Percentiles rank a stretch among this genome's conserved stretches.
phyloP scores from a whole-genome alignment of 2,113 vertebrate genomes.

The Rostratula benghalensis region DNA sequence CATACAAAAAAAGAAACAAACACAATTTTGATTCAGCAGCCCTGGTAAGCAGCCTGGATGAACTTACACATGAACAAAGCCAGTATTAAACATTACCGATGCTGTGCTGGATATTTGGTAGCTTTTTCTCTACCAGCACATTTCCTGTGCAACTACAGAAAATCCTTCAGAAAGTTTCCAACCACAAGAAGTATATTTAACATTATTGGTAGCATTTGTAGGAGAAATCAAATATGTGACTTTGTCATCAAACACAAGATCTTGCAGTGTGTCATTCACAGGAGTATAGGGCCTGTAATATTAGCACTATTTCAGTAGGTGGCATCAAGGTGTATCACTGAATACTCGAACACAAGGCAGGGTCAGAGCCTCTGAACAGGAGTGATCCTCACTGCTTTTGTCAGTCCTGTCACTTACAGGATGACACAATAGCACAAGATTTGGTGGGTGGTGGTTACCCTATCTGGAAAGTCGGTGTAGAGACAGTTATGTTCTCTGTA shows the following conservation, averaged over 20 bases:
- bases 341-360: not conserved
- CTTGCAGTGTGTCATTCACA: not conserved
- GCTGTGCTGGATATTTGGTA: not conserved
- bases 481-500: not conserved
- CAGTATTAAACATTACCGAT: not conserved
- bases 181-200: not conserved
- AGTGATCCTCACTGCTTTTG: not conserved
- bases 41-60: not conserved
- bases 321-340: not conserved
- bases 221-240: not conserved
- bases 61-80: not conserved
- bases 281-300: not conserved
- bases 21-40: not conserved
- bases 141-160: not conserved
- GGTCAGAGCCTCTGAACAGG: not conserved
- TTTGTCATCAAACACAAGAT: not conserved
- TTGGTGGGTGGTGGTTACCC: not conserved
- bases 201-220: not conserved
- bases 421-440: not conserved
- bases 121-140: not conserved
- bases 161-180: not conserved
- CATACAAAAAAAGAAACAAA: not conserved
- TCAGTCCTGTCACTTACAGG: not conserved
- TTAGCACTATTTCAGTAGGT: not conserved
- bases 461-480: not conserved